Conservation (phyloP, 2,797 vertebrate species). For the Acropternis orthonyx region DNA sequence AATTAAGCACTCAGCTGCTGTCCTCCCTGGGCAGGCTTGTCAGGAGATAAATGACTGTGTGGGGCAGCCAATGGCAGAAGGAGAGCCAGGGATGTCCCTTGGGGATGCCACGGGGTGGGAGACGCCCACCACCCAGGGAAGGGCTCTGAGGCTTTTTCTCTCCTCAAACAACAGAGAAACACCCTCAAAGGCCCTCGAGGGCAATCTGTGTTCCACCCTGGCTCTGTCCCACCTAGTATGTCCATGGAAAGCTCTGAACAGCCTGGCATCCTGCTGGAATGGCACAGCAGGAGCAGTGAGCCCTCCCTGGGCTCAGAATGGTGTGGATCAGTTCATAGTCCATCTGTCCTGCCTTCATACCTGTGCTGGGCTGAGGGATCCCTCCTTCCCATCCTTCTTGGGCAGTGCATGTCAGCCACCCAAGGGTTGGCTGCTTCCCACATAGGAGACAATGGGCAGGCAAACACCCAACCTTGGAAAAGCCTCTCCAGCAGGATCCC, state of each 20-base stretch:
- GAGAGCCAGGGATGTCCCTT: background rate
- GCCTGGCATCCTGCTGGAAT: background rate
- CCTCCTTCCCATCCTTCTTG: background rate
- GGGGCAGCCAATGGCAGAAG: background rate
- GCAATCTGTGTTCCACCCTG: background rate
- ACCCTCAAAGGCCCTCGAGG: rapidly evolving
- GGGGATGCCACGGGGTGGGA: background rate
- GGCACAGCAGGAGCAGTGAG: rapidly evolving
- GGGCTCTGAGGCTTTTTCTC: background rate
- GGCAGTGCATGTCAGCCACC: rapidly evolving
- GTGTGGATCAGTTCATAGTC: rapidly evolving
- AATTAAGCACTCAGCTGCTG: constrained; percentile 44
- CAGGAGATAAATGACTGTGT: background rate
- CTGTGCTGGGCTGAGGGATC: background rate
- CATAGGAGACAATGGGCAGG: rapidly evolving
- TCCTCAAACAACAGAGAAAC: background rate
- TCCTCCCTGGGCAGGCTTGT: background rate
- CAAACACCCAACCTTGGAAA: background rate
- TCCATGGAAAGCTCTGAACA: background rate
- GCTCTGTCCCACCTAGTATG: background rate
- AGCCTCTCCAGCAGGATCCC: background rate
- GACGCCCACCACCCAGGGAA: rapidly evolving
- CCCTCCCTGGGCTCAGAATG: rapidly evolving
- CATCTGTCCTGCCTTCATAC: background rate
- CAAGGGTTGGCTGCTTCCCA: background rate